Conservation (phyloP, 2,797 vertebrate genomes). For the Cyclura pinguis region DNA sequence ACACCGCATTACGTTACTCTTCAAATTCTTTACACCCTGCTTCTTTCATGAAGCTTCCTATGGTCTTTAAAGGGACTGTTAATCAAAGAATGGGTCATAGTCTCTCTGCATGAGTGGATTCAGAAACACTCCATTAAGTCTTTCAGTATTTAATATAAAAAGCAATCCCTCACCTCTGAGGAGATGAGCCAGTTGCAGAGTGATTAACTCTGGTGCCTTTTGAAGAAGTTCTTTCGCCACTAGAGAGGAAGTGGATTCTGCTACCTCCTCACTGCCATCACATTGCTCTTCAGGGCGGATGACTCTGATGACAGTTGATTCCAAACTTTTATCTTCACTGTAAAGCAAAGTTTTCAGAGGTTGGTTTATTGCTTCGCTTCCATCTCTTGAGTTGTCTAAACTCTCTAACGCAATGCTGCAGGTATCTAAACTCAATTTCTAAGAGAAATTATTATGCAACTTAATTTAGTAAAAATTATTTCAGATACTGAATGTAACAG, state of each 20-base stretch:
- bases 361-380: not conserved
- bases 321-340: slow-evolving; percentile 87
- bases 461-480: not conserved
- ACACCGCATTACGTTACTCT: slow-evolving; percentile 84
- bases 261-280: slow-evolving; percentile 77
- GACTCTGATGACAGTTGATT: slow-evolving; percentile 88
- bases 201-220: slow-evolving; percentile 91
- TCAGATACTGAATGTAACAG: not conserved
- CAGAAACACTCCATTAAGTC: slow-evolving; percentile 91
- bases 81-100: slow-evolving; percentile 92
- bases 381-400: slow-evolving; percentile 23
- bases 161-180: slow-evolving; percentile 91
- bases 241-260: slow-evolving; percentile 80
- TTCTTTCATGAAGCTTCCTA: slow-evolving; percentile 85
- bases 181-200: slow-evolving; percentile 88
- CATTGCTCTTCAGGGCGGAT: slow-evolving; percentile 85
- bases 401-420: not conserved
- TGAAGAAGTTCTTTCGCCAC: slow-evolving; percentile 92
- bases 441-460: not conserved
- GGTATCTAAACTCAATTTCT: not conserved
- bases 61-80: slow-evolving; percentile 90
- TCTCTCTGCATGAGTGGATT: slow-evolving; percentile 86
- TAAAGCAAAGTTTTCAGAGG: slow-evolving; percentile 65
- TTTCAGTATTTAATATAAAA: slow-evolving; percentile 80
- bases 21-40: slow-evolving; percentile 85